A percentile compares a stretch with the other conserved stretches of the same genome.
Conservation (phyloP, 2,888 invertebrate species). For the Drosophila nr. perissopoda region DNA sequence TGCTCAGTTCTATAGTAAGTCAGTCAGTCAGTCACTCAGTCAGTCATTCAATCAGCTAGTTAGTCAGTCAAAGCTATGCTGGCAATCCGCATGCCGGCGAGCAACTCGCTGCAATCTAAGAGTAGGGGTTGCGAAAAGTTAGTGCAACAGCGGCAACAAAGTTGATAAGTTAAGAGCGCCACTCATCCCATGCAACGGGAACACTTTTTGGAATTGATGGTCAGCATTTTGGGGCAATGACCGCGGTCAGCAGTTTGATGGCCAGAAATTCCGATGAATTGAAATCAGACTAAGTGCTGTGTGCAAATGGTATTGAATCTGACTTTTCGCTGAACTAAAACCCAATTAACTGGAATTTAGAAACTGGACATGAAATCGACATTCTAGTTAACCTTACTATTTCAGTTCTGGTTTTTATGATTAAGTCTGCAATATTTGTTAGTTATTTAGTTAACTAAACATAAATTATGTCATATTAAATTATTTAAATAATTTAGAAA, state of each 20-base stretch:
- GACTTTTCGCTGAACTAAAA: not conserved
- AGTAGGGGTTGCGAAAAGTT: not conserved
- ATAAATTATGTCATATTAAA: not conserved
- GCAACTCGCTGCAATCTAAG: conserved; percentile 9
- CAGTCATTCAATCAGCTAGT: conserved; percentile 34
- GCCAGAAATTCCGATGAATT: not conserved
- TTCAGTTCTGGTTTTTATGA: not conserved
- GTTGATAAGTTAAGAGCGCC: conserved; percentile 64
- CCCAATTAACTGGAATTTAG: not conserved
- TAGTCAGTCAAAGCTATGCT: conserved; percentile 10
- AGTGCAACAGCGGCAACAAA: conserved; percentile 54
- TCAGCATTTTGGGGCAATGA: conserved; percentile 48
- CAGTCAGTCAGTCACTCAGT: conserved; percentile 36
- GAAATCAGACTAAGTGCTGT: conserved; percentile 19
- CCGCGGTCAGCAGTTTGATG: conserved; percentile 19
- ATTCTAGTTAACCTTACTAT: not conserved
- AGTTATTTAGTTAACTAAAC: not conserved
- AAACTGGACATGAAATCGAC: not conserved
- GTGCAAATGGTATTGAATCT: not conserved
- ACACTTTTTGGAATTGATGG: conserved; percentile 46
- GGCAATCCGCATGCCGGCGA: conserved; percentile 10
- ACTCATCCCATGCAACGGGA: conserved; percentile 56
- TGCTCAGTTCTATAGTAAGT: conserved; percentile 32
- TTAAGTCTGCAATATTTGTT: not conserved
- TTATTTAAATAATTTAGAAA: not conserved